Evolutionary conservation across 2,113 vertebrate species (phyloP), one percentile per base, ranked within the genome.

Genomic region (Oncorhynchus masou): DNA sequence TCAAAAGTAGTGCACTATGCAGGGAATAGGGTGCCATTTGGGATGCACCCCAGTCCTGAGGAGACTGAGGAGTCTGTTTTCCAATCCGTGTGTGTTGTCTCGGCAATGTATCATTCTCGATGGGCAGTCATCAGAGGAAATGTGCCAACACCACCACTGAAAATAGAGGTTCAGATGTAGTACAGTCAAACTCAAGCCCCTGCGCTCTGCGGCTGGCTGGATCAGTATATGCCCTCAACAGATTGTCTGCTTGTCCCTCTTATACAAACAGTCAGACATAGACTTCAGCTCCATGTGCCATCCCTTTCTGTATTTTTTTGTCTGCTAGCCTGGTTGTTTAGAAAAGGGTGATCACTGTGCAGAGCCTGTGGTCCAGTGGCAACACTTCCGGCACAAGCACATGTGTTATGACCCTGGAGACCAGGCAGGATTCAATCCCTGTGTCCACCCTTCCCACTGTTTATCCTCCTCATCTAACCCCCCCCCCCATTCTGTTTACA

Each of bases 71-170:
- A 11, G 64, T 34, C 68, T 86, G 71, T 79, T 82, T 77, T 81
- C 77, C 73, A 81, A 51, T 68, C 29, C 54, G 20, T 3, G 49
- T 65, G 75, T 76, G 78, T 73, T 80, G 81, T 72, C 75, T 66
- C 81, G 84, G 82, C 78, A 77, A 77, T 87, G 66, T 74, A 51
- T 87, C 85, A 86, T 27, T 51, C 31, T 77, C 73, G 72, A 70
- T 70, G 62, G 7, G 20, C 22, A 39, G 77, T 77, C 67, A 74
- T 82, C 59, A 82, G 48, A 79, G 71, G 27, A 77, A 81, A 73
- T 19, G 76, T 79, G 79, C 83, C 81, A 86, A 66, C 83, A 85
- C 20, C 65, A 48, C 70, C 59, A 49, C 73, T 80, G 57, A n/a
- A 86, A 86, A 79, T 75, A 79, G 71, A 69, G 64, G 73, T 29